Evolutionary conservation across 2,797 vertebrate species (phyloP), one percentile per base, ranked within the genome.

Genomic region (Dendrocincla tyrannina): DNA sequence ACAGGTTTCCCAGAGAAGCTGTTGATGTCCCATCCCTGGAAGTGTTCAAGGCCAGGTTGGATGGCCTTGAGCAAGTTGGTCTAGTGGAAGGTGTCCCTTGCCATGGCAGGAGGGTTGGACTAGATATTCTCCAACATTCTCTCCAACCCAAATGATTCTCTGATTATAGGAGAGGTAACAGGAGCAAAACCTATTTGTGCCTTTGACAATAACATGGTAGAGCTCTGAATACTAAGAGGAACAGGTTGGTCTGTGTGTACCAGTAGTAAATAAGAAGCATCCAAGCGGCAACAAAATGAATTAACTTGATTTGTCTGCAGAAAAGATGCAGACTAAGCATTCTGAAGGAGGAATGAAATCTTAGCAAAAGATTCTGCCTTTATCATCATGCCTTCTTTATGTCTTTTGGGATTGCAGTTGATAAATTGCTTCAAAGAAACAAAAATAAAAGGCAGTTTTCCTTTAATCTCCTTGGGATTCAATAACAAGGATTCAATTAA

Each of bases 401-500:
- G 42, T 74, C 68, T 59, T n/a, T 62, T 73, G 39, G 41, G 74
- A 90, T 46, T 62, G 82, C 23, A 68, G n/a, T 25, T 77, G 84
- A 96, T 73, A 83, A 82, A 95, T 59, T 85, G 75, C 85, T 96
- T 96, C 84, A 95, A 83, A 93, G 91, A 96, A 72, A 66, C 39
- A 73, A 69, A 80, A 59, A 35, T 5, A 41, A 68, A 72, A 91
- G 70, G 68, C 58, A 44, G 39, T 47, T 86, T 93, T 81, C 30
- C n/a, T 89, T 95, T 85, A 95, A 81, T 83, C 27, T 69, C 74
- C 39, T 64, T 92, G 84, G 74, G 78, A 91, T 53, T 60, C 50
- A 92, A 52, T 69, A 93, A 60, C 60, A 93, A 96, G 63, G 11
- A 93, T 58, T 73, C 30, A 60, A 93, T 96, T 96, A 97, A 97